Evolutionary conservation across 2,113 vertebrate genomes (phyloP).

Genomic region (Orycteropus afer): DNA sequence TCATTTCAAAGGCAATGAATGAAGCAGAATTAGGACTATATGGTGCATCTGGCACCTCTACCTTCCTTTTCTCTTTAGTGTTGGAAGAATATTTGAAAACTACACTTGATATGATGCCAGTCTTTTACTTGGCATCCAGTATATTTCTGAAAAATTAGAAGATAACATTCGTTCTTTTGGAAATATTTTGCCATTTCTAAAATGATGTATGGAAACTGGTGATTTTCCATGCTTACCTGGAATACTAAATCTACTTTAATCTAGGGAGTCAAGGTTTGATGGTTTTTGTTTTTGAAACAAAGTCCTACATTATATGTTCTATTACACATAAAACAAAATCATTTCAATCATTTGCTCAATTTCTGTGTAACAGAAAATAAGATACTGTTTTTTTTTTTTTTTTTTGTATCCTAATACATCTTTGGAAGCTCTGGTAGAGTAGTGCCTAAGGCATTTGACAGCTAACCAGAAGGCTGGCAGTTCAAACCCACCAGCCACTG

Average conservation of each 20-base stretch:
- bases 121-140: not conserved
- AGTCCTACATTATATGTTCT: conserved; percentile 38
- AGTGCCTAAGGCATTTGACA: no score
- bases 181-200: conserved; percentile 50
- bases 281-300: not conserved
- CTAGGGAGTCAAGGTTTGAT: conserved; percentile 15
- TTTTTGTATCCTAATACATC: no score
- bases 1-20: not conserved
- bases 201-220: not conserved
- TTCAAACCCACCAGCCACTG: no score
- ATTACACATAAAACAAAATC: conserved; percentile 58
- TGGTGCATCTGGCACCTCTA: not conserved
- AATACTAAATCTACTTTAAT: conserved; percentile 50
- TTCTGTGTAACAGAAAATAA: not conserved
- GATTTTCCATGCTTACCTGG: conserved; percentile 14
- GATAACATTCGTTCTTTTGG: conserved; percentile 2
- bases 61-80: conserved; percentile 54
- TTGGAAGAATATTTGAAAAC: not conserved
- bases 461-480: no score
- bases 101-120: not conserved
- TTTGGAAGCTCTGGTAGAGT: no score
- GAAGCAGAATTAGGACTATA: not conserved
- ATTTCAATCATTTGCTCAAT: conserved; percentile 54
- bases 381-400: conserved; percentile 42
- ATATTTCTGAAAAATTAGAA: not conserved